Conservation (phyloP, 2,113 vertebrate species). For the Brachirus orientalis region DNA sequence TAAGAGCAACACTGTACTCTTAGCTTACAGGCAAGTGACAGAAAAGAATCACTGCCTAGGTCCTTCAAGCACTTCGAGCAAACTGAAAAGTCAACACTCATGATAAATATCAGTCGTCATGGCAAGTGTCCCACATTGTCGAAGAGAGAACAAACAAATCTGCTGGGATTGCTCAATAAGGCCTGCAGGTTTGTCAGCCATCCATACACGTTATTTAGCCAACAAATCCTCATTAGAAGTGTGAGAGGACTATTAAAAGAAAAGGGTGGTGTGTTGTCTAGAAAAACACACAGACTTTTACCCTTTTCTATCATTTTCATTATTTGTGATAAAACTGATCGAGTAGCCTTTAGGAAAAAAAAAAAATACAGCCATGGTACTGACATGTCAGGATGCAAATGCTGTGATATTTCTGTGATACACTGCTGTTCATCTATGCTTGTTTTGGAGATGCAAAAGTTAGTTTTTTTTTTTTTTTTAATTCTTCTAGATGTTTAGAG, state of each 20-base stretch:
- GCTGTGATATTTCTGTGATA: slow-evolving; percentile 17
- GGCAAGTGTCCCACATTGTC: slow-evolving; percentile 75
- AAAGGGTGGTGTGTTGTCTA: not conserved
- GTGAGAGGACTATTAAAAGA: slow-evolving; percentile 11
- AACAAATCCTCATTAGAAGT: slow-evolving; percentile 28
- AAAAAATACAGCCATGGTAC: slow-evolving; percentile 17
- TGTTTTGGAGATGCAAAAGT: slow-evolving; percentile 17
- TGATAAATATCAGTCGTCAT: slow-evolving; percentile 81
- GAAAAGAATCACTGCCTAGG: slow-evolving; percentile 68
- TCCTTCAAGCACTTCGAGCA: slow-evolving; percentile 40
- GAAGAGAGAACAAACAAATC: slow-evolving; percentile 76
- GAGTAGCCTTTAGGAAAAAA: slow-evolving; percentile 18
- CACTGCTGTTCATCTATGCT: slow-evolving; percentile 15
- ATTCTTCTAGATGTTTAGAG: not conserved
- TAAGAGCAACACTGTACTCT: slow-evolving; percentile 50
- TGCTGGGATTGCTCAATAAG: slow-evolving; percentile 78
- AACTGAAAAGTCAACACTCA: slow-evolving; percentile 78
- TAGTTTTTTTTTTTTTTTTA: slow-evolving; percentile 10
- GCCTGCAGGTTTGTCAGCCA: slow-evolving; percentile 67
- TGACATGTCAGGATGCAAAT: slow-evolving; percentile 39
- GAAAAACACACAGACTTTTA: slow-evolving; percentile 24
- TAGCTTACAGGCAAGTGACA: slow-evolving; percentile 60
- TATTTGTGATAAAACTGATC: slow-evolving; percentile 31
- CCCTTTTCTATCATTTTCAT: not conserved
- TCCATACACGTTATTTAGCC: slow-evolving; percentile 52